Base-by-base conservation (phyloP, 2,888 invertebrate species). In the Caenorhabditis angaria region DNA sequence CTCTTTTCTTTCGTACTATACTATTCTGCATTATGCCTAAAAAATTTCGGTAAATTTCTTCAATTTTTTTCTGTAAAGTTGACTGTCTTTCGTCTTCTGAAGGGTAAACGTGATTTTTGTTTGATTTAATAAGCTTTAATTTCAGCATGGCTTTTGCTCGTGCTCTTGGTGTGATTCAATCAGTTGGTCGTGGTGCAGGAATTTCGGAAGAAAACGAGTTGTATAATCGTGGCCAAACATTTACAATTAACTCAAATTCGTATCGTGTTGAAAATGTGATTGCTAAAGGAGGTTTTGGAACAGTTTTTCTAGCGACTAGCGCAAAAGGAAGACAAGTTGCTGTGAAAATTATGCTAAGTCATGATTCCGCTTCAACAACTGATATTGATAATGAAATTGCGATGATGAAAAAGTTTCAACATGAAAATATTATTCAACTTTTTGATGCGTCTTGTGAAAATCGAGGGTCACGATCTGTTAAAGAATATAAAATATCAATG, bases 81-180 rank as follows among this genome's bases (percentile, higher is more conserved):
- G n/a, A n/a, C n/a, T n/a, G n/a, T n/a, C n/a, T n/a, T n/a, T n/a
- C n/a, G n/a, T n/a, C n/a, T n/a, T n/a, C n/a, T n/a, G n/a, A n/a
- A n/a, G n/a, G n/a, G n/a, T n/a, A n/a, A n/a, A n/a, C n/a, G n/a
- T n/a, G n/a, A n/a, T 20, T 50, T 50, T 50, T 24, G 2, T 12
- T 20, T 50, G 5, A 4, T 50, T 6, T 8, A 50, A 8, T 8
- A 12, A 18, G 2, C 24, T 28, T 50, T 20, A 10, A 20, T 70
- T 70, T 54, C 67, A 72, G 67, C 48, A 72, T 72, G 72, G 72
- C 72, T n/a, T 67, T 72, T 41, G 67, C 72, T 61, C 67, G 67
- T 50, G 72, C 72, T 57, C 61, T 72, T 64, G 72, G 65, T 56
- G 72, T 67, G 61, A 67, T 72, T 72, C 72, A 72, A 72, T 72